Base-by-base conservation (phyloP, 1,140 invertebrate genomes). In the Anadara kagoshimensis region DNA sequence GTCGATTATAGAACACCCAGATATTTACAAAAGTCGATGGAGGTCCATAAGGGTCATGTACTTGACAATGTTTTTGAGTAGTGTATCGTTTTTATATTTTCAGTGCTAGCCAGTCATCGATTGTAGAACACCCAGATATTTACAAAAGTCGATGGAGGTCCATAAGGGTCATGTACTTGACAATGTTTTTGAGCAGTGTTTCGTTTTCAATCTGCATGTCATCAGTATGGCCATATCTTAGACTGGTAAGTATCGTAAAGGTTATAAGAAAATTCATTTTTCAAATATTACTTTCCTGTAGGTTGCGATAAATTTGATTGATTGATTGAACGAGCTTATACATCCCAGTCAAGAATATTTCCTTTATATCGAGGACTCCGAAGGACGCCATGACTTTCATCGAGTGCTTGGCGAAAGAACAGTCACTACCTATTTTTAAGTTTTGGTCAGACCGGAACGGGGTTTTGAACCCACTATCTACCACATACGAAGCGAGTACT, bases 41-140 rank as follows among this genome's bases (percentile, higher is more conserved):
- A n/a, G 47, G 10, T 18, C 47, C n/a, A 92, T 97, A 64, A 92
- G 93, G 70, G 92, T 95, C 26, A 94, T 97, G 83, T 97, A 97
- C 87, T 94, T 95, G 82, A 96, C 95, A n/a, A 96, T 96, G 93
- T 97, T 97, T 89, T 91, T 97, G 44, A 96, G 96, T 92, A 94
- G 95, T 5, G 91, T 97, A 14, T 95, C 94, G 12, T 97, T 97
- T 36, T 3, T 36, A 36, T 36, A 3, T 36, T 36, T 36, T 36
- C 29, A 36, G 29, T 36, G 29, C 29, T 36, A 36, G 29, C 61
- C 61, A 12, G 72, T 68, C 43, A 61, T 36, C 51, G 10, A 58
- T 82, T 14, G 7, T 76, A 59, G 80, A 84, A 56, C 76, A 69
- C 29, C 79, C 80, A 20, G 73, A 82, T 64, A 64, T 71, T 11